These are phyloP conservation scores for Drosophila pseudoananassae DNA, from an alignment of 1,140 invertebrate genomes.

Conservation along the genomic window DNA sequence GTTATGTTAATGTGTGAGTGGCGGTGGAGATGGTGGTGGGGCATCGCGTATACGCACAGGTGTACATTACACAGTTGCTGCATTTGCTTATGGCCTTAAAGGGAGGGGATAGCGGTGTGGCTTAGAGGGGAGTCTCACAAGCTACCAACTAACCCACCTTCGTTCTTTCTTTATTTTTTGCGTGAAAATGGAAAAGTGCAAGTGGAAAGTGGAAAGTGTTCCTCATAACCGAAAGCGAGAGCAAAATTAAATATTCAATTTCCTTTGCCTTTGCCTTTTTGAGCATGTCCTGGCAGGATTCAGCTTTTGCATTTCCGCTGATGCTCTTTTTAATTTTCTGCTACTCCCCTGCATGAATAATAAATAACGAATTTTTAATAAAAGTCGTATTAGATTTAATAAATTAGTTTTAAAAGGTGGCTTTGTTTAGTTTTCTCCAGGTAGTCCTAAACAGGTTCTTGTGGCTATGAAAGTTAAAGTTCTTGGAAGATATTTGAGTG, in stretches of 20 bases:
- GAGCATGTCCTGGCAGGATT: not conserved
- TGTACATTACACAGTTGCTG: constrained; percentile 51
- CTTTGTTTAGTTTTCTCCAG: too few species aligned
- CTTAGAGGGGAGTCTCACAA: constrained; percentile 5
- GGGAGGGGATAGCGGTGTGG: too few species aligned
- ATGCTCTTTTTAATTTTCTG: not conserved
- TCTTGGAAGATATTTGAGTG: too few species aligned
- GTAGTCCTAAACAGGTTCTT: too few species aligned
- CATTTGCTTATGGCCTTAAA: constrained; percentile 35
- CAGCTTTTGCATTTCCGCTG: not conserved
- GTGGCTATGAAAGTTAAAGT: too few species aligned
- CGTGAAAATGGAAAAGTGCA: constrained; percentile 28
- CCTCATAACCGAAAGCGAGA: constrained; percentile 34
- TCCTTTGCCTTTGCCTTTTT: constrained; percentile 10
- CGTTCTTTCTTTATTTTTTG: not conserved
- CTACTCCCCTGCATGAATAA: not conserved
- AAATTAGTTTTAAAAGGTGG: not conserved
- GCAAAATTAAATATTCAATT: constrained; percentile 53
- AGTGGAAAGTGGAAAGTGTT: constrained; percentile 38
- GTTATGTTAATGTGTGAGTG: constrained; percentile 59
- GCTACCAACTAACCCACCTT: too few species aligned
- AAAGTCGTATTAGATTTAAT: not conserved
- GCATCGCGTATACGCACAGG: constrained; percentile 14
- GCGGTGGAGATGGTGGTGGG: constrained; percentile 3
- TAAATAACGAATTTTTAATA: not conserved